Evolutionary conservation across 2,888 invertebrate genomes (phyloP).

Genomic region (Eulithis testata): DNA sequence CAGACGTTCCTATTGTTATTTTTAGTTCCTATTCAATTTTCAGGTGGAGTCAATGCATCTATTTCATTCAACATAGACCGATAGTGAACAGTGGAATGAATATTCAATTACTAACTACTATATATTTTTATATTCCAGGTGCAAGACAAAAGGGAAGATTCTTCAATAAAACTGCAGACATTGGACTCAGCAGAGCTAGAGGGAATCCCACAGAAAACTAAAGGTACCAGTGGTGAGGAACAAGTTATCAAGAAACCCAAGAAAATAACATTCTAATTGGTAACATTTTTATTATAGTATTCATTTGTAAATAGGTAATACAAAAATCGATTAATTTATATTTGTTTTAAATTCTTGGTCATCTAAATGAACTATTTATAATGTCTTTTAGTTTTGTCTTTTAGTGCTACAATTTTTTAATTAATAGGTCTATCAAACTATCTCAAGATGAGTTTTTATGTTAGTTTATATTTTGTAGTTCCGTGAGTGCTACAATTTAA

Average conservation of each 20-base stretch:
- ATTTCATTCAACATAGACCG: too few species aligned
- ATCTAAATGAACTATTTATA: conserved; percentile 7
- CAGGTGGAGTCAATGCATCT: too few species aligned
- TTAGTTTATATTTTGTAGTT: background rate
- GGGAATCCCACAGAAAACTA: conserved; percentile 63
- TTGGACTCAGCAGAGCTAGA: conserved; percentile 71
- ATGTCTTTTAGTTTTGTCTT: conserved; percentile 20
- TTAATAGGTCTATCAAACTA: background rate
- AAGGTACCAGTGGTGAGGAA: conserved; percentile 41
- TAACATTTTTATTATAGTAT: conserved; percentile 15
- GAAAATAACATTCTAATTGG: conserved; percentile 71
- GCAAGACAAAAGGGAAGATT: conserved; percentile 71
- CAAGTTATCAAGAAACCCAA: conserved; percentile 65
- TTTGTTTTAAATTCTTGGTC: conserved; percentile 15
- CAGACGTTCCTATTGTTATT: too few species aligned
- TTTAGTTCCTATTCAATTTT: too few species aligned
- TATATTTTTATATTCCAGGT: conserved; percentile 66
- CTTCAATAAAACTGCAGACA: conserved; percentile 74
- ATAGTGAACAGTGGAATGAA: too few species aligned
- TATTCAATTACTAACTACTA: background rate
- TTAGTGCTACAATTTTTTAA: conserved; percentile 6
- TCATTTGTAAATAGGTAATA: conserved; percentile 34
- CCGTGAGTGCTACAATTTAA: background rate
- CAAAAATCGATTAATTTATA: conserved; percentile 15
- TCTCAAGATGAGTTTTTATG: background rate